Percentiles rank a stretch among this genome's conserved stretches.
phyloP scores from a whole-genome alignment of 2,888 invertebrate genomes.

The Drosophila nr. medialis region DNA sequence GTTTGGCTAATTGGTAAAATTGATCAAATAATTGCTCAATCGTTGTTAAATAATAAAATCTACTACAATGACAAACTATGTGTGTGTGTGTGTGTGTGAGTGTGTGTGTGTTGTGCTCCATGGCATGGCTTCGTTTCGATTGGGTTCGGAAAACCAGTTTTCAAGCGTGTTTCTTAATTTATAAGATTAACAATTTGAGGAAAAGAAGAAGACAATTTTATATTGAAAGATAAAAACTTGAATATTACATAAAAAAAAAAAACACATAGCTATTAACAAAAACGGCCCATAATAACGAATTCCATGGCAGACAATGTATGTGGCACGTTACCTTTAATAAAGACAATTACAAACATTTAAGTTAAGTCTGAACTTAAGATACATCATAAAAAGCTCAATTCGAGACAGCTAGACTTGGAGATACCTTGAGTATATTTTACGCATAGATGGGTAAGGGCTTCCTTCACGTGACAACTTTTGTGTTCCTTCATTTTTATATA shows the following conservation, averaged over 20 bases:
- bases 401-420: neutral
- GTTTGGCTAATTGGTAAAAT: conserved; percentile 11
- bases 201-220: neutral
- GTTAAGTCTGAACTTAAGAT: neutral
- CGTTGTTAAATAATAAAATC: conserved; percentile 1
- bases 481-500: neutral
- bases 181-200: neutral
- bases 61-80: neutral
- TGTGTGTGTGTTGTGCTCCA: neutral
- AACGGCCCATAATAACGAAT: neutral
- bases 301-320: neutral
- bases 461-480: neutral
- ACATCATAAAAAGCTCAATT: neutral
- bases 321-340: neutral
- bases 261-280: neutral
- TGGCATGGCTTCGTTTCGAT: neutral
- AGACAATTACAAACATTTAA: neutral
- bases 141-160: neutral
- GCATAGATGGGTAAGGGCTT: neutral
- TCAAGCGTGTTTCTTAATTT: neutral
- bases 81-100: too few relatives aligned
- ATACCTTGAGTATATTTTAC: neutral
- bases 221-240: neutral
- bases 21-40: conserved; percentile 7
- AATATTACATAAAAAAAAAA: neutral